Base-by-base conservation (phyloP, 2,797 vertebrate genomes). In the Enteromius argenteus region DNA sequence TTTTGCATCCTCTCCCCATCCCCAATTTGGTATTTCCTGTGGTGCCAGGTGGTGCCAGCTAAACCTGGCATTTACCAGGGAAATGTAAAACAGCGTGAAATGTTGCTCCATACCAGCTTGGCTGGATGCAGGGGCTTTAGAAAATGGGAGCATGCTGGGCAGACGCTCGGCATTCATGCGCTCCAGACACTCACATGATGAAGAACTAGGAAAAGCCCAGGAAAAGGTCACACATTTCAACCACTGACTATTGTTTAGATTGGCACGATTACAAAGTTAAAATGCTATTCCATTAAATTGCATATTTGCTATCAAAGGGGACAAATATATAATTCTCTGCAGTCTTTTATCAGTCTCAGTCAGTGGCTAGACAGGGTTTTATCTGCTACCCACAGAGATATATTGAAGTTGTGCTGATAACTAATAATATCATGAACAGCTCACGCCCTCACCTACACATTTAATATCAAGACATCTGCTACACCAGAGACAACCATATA, bases 71-170 rank as follows among this genome's bases (percentile, higher is more conserved):
- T 81, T 88, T 81, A 82, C 78, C 78, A 77, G 85, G 27, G 78
- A 88, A 89, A 88, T 82, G 85, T 86, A 83, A 86, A 83, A 77
- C 85, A 79, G 83, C 76, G 32, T 81, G 83, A 79, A 68, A 14
- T 11, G 58, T 39, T 66, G 58, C 60, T 81, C 80, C 83, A 66
- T 74, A 58, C 73, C 83, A 81, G 84, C 60, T 32, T 84, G 51
- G 75, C 88, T 82, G 80, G 75, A 85, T 69, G 23, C 44, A 84
- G 58, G 58, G 49, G 74, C 81, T 85, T 72, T 73, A 69, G 68
- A 77, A 74, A 49, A 62, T 77, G 21, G 37, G 23, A 74, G 56
- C 77, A 27, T 56, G 88, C 58, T 42, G 86, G 74, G 79, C 35
- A 46, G 64, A 72, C 19, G 35, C 75, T 68, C 62, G 10, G 75